Percentiles rank a stretch among this genome's conserved stretches.
phyloP scores from a whole-genome alignment of 2,888 invertebrate species.

The Parthenolecanium corni region DNA sequence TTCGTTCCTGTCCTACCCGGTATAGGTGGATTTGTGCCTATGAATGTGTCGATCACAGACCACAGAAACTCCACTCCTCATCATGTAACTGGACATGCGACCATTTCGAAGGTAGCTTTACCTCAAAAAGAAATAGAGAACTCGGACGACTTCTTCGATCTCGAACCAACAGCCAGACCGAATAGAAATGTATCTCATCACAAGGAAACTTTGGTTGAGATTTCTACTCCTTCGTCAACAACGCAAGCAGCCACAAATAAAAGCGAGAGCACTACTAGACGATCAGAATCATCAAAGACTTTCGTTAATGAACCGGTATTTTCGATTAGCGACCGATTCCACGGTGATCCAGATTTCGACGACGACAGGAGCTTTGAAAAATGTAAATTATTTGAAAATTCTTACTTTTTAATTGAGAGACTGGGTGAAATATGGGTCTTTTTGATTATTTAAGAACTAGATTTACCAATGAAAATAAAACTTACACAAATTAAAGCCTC shows the following conservation, averaged over 20 bases:
- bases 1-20: constrained; percentile 64
- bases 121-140: not conserved
- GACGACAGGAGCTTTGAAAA: not conserved
- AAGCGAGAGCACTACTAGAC: not conserved
- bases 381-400: no score
- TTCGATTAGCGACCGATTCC: not conserved
- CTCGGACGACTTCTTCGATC: constrained; percentile 5
- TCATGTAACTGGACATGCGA: constrained; percentile 31
- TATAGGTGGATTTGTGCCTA: constrained; percentile 62
- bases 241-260: not conserved
- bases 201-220: constrained; percentile 14
- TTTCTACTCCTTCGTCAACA: not conserved
- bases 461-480: no score
- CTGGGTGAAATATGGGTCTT: no score
- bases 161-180: not conserved
- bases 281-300: not conserved
- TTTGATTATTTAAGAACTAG: no score
- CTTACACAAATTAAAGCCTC: no score
- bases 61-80: not conserved
- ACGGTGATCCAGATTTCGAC: not conserved
- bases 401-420: no score
- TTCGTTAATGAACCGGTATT: constrained; percentile 12
- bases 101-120: constrained; percentile 29
- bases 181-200: constrained; percentile 8
- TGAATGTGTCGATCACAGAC: constrained; percentile 41